Base-by-base conservation (phyloP, 2,797 vertebrate genomes). In the Hyperoplus lanceolatus region DNA sequence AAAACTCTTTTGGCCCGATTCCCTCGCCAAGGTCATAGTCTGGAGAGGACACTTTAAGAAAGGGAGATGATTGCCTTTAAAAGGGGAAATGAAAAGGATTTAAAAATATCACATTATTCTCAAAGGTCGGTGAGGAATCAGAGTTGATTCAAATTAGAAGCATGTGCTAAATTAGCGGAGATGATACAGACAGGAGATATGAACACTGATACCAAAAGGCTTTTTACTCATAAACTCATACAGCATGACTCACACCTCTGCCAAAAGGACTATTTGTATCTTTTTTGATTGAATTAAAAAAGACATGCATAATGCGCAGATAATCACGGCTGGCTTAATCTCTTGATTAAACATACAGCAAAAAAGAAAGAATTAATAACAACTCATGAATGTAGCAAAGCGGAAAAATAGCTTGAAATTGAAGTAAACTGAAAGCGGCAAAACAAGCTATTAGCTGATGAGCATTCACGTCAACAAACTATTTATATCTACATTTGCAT, bases 201-300 rank as follows among this genome's bases (percentile, higher is more conserved):
- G 38, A 73, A 64, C 49, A n/a, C 43, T 59, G 51, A 45, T 0
- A 21, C 72, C 54, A 8, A 46, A 65, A 42, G 77, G 66, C 66
- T 45, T 55, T 45, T 51, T 10, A 48, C 76, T 82, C 29, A 29
- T 29, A 29, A 29, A 45, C 73, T 83, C 79, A 77, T 8, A 46
- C 65, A 21, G 46, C 61, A 21, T 84, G 85, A 89, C 49, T 88
- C 79, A 90, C 72, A 12, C 53, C 49, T 61, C 16, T 58, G 46
- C 8, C 14, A 81, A 84, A 85, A 77, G 82, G 61, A 89, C 72
- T 71, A 63, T 81, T 80, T 70, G 60, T 63, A 68, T 87, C 49
- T 57, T 67, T 29, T 79, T 73, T 86, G 80, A 89, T 57, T 81
- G 16, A 84, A 86, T 83, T 65, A 74, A 72, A 70, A 72, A 73